phyloP scores from a whole-genome alignment of 2,888 invertebrate genomes.

The Megaustenia siamemsis region DNA sequence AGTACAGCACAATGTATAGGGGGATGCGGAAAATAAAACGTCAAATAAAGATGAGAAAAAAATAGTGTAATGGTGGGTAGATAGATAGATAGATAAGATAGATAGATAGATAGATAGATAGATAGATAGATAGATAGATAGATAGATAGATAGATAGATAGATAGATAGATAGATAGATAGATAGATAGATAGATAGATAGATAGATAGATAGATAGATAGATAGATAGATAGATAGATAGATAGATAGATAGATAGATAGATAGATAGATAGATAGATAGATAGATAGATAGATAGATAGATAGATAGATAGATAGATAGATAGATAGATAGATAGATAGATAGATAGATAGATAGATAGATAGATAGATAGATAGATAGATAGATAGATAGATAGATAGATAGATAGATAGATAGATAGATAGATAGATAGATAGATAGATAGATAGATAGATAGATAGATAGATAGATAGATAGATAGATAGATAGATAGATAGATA shows the following conservation, averaged over 20 bases:
- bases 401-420: too few species aligned
- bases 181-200: not conserved
- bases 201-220: not conserved
- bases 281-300: not conserved
- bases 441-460: not conserved
- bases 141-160: not conserved
- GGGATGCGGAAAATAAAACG: constrained; percentile 24
- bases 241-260: not conserved
- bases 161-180: not conserved
- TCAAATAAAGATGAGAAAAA: constrained; percentile 25
- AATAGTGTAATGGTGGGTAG: not conserved
- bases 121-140: not conserved
- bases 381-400: too few species aligned
- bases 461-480: not conserved
- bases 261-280: not conserved
- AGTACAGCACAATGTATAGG: constrained; percentile 16
- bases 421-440: not conserved
- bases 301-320: not conserved
- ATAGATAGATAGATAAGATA: too few species aligned
- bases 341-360: not conserved
- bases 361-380: too few species aligned
- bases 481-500: not conserved
- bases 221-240: not conserved
- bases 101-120: not conserved
- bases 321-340: not conserved